A percentile compares a stretch with the other conserved stretches of the same genome.
phyloP scores from a whole-genome alignment of 2,113 vertebrate genomes.

The Campylorhamphus procurvoides region DNA sequence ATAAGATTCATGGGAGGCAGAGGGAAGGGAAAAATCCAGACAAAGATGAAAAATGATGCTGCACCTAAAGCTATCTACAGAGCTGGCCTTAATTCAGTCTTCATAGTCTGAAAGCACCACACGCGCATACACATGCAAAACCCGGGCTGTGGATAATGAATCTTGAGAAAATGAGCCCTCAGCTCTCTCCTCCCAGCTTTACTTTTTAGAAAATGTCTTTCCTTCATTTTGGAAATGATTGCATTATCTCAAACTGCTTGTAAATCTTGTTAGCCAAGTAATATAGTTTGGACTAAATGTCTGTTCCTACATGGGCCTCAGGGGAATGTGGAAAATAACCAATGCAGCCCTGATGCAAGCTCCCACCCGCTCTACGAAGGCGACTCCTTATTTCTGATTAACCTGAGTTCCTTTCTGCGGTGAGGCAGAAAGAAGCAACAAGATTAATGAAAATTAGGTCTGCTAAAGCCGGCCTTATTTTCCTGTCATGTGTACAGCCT shows the following conservation, averaged over 20 bases:
- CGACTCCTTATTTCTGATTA: slow-evolving; percentile 12
- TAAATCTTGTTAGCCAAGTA: slow-evolving; percentile 49
- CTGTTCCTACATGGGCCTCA: not conserved
- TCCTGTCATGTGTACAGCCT: not conserved
- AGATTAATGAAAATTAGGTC: slow-evolving; percentile 19
- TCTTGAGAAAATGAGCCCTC: slow-evolving; percentile 27
- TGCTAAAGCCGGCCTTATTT: not conserved
- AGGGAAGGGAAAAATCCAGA: not conserved
- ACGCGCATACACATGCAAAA: not conserved
- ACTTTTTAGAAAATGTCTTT: not conserved
- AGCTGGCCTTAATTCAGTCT: not conserved
- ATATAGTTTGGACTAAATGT: slow-evolving; percentile 41
- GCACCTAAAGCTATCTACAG: not conserved
- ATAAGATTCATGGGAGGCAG: not conserved
- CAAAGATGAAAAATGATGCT: not conserved
- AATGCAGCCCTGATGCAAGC: not conserved
- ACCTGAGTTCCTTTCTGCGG: not conserved
- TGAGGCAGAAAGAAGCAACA: not conserved
- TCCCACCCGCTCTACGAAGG: not conserved
- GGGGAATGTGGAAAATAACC: slow-evolving; percentile 48
- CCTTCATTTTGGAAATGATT: slow-evolving; percentile 15
- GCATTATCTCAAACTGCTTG: slow-evolving; percentile 37
- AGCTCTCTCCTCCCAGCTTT: not conserved
- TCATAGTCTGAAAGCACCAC: not conserved
- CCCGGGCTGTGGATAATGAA: not conserved